Evolutionary conservation across 1,140 invertebrate genomes (phyloP).

Genomic region (Oryctes rhinoceros): DNA sequence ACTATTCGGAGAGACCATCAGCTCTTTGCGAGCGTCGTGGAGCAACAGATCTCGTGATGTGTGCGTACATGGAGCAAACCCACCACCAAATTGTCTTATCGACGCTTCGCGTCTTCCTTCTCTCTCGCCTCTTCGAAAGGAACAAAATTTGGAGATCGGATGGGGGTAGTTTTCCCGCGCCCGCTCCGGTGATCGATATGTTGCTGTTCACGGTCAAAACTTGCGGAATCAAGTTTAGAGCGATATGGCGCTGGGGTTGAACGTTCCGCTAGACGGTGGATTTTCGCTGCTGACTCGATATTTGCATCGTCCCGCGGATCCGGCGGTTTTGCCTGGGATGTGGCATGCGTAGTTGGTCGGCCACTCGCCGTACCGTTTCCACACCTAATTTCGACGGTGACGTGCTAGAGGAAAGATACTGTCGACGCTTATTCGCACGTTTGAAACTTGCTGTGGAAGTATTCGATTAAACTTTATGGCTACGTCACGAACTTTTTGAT

Average conservation of each 20-base stretch:
- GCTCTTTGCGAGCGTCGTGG: conserved; percentile 19
- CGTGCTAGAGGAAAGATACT: background rate
- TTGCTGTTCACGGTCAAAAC: conserved; percentile 40
- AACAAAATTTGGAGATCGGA: conserved; percentile 39
- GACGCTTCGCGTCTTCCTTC: conserved; percentile 15
- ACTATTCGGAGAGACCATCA: background rate
- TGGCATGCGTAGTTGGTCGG: conserved; percentile 32
- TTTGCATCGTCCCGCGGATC: background rate
- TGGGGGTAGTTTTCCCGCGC: conserved; percentile 23
- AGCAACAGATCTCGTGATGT: conserved; percentile 35
- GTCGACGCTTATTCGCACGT: background rate
- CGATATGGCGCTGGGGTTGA: background rate
- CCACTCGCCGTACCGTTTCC: background rate
- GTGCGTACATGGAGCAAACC: background rate
- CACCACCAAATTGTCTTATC: conserved; percentile 25
- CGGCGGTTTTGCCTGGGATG: conserved; percentile 39
- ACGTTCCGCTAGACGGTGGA: background rate
- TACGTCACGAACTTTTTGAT: too few species aligned
- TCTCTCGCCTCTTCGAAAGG: conserved; percentile 17
- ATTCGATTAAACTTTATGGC: too few species aligned
- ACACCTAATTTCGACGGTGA: conserved; percentile 15
- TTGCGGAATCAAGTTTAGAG: conserved; percentile 28
- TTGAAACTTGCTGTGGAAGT: background rate
- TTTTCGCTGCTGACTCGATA: conserved; percentile 27
- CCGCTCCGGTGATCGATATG: conserved; percentile 19